Evolutionary conservation across 2,797 vertebrate genomes (phyloP).

Genomic region (Myiothlypis chrysogaster): DNA sequence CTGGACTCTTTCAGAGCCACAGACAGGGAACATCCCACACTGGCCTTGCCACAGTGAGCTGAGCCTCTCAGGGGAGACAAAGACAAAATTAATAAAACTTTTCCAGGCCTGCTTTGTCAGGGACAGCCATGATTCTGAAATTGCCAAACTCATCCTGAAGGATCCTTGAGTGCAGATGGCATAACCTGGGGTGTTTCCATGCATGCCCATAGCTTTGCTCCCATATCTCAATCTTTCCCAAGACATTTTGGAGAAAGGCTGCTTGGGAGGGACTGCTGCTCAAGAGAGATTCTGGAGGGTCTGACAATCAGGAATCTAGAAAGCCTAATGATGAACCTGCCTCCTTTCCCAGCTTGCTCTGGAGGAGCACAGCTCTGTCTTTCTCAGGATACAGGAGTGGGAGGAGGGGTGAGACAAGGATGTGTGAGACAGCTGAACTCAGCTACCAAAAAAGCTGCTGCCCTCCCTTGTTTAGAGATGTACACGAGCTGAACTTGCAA

Average conservation of each 20-base stretch:
- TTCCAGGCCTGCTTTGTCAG: not conserved
- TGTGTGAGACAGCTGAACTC: not conserved
- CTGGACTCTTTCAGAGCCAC: not conserved
- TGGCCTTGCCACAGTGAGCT: not conserved
- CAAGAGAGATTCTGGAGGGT: not conserved
- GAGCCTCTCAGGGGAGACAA: not conserved
- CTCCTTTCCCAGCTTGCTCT: not conserved
- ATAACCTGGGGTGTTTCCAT: not conserved
- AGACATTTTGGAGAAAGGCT: not conserved
- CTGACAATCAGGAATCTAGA: not conserved
- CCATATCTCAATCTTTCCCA: not conserved
- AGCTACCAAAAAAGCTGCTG: not conserved
- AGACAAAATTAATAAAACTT: not conserved
- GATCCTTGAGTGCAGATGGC: not conserved
- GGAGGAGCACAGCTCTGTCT: not conserved
- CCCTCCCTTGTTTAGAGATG: not conserved
- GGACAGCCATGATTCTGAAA: not conserved
- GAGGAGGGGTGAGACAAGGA: slow-evolving; percentile 1
- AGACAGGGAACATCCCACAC: not conserved
- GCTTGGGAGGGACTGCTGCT: not conserved
- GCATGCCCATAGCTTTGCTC: not conserved
- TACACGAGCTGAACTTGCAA: not conserved
- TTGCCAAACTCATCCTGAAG: not conserved
- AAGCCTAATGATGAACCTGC: not conserved
- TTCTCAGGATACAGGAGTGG: not conserved